A percentile compares a stretch with the other conserved stretches of the same genome.
phyloP scores from a whole-genome alignment of 2,888 invertebrate species.

The Hirtodrosophila cameraria region DNA sequence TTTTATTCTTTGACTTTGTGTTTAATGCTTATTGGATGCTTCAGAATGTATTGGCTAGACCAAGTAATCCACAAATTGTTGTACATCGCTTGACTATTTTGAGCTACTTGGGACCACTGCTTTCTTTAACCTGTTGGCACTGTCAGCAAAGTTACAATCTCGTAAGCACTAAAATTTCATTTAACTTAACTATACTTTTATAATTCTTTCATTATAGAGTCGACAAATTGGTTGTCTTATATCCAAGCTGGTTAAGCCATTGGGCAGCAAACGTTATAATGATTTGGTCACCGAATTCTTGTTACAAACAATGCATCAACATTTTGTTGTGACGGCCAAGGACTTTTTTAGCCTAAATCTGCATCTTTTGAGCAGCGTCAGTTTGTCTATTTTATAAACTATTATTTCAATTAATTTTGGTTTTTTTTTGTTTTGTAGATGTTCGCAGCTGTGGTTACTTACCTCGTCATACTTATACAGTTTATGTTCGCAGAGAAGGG shows the following conservation, averaged over 20 bases:
- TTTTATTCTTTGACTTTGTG: slow-evolving; percentile 78
- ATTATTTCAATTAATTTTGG: neutral
- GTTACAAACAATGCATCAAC: slow-evolving; percentile 82
- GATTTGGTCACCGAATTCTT: slow-evolving; percentile 82
- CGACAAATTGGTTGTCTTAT: slow-evolving; percentile 82
- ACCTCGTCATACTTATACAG: slow-evolving; percentile 82
- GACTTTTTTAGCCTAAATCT: slow-evolving; percentile 83
- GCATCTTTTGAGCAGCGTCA: slow-evolving; percentile 80
- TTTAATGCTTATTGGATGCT: slow-evolving; percentile 78
- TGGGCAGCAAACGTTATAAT: slow-evolving; percentile 81
- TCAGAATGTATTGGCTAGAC: slow-evolving; percentile 27
- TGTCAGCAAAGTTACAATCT: slow-evolving; percentile 74
- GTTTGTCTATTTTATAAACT: too few species aligned
- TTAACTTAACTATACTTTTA: too few species aligned
- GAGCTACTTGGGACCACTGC: slow-evolving; percentile 48
- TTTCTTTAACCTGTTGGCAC: slow-evolving; percentile 74
- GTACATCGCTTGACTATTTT: slow-evolving; percentile 49
- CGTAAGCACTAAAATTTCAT: slow-evolving; percentile 50
- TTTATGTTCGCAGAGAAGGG: slow-evolving; percentile 77
- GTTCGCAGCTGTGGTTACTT: slow-evolving; percentile 81
- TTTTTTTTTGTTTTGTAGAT: slow-evolving; percentile 61
- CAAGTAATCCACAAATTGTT: neutral
- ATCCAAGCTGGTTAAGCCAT: slow-evolving; percentile 80
- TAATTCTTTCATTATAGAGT: slow-evolving; percentile 67
- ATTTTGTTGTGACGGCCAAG: slow-evolving; percentile 82